These are phyloP conservation scores for Heliocidaris tuberculata DNA, from an alignment of 35 echinoderm and acorn worm species.

Conservation along the genomic window DNA sequence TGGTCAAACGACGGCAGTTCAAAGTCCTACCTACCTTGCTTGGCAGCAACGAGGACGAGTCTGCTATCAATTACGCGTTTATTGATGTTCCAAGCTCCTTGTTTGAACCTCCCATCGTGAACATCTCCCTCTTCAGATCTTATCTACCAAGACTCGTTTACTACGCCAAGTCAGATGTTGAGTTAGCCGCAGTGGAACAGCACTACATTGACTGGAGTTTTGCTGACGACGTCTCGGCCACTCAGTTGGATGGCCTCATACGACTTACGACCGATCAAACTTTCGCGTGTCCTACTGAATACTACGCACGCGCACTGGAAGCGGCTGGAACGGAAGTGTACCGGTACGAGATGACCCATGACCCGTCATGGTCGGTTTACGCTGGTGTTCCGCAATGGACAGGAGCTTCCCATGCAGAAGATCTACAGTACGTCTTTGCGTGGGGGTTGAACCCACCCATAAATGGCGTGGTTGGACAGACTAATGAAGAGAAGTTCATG, in stretches of 20 bases:
- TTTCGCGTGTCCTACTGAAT: slow-evolving; percentile 74
- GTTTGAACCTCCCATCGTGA: slow-evolving; percentile 19
- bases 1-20: slow-evolving; percentile 38
- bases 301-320: slow-evolving; percentile 42
- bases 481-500: slow-evolving; percentile 64
- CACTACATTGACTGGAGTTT: slow-evolving; percentile 74
- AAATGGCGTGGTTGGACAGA: neutral
- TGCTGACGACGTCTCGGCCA: slow-evolving; percentile 62
- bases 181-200: slow-evolving; percentile 60
- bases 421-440: slow-evolving; percentile 79
- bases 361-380: slow-evolving; percentile 54
- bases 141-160: neutral
- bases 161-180: neutral
- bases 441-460: slow-evolving; percentile 1
- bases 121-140: slow-evolving; percentile 18
- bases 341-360: slow-evolving; percentile 77
- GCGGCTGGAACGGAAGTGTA: slow-evolving; percentile 56
- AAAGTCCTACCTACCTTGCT: neutral
- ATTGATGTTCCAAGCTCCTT: neutral
- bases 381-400: neutral
- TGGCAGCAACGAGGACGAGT: slow-evolving; percentile 23
- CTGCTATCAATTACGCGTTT: neutral
- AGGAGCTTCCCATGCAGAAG: slow-evolving; percentile 70
- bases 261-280: slow-evolving; percentile 66
- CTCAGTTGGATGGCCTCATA: slow-evolving; percentile 59